phyloP scores from a whole-genome alignment of 2,797 vertebrate genomes.

The Alfaro cultratus region DNA sequence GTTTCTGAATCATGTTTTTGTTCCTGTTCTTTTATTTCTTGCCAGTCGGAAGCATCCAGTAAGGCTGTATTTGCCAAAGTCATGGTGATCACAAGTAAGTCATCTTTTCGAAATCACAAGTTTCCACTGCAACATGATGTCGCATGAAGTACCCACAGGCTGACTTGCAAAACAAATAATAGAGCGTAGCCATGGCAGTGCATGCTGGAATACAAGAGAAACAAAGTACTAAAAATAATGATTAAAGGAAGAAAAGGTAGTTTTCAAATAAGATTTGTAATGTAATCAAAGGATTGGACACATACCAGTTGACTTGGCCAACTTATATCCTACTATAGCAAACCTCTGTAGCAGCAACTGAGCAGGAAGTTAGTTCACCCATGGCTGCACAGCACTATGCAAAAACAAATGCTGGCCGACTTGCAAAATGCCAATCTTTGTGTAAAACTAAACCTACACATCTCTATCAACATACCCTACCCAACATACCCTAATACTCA shows the following conservation, averaged over 20 bases:
- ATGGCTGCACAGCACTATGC: too few relatives aligned
- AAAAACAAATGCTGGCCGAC: too few relatives aligned
- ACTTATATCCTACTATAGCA: not conserved
- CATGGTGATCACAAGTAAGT: slow-evolving; percentile 99
- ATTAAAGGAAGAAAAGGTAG: not conserved
- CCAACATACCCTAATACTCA: not conserved
- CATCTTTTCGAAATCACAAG: not conserved
- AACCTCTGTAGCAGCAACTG: not conserved
- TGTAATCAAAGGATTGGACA: not conserved
- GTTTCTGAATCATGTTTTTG: slow-evolving; percentile 3
- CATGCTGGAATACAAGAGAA: not conserved
- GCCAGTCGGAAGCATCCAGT: slow-evolving; percentile 93
- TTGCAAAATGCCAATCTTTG: not conserved
- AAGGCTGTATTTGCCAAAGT: slow-evolving; percentile 98
- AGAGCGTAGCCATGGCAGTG: not conserved
- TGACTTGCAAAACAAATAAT: not conserved
- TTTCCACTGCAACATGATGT: not conserved
- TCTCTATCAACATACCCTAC: not conserved
- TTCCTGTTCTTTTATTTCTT: slow-evolving; percentile 38
- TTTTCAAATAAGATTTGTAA: not conserved
- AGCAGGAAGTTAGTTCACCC: not conserved
- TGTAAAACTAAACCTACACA: not conserved
- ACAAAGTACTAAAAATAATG: not conserved
- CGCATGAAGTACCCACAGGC: not conserved
- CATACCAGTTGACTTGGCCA: not conserved